Percentiles rank a stretch among this genome's conserved stretches.
phyloP scores from a whole-genome alignment of 2,113 vertebrate genomes.

The Myanophis thanlyinensis region DNA sequence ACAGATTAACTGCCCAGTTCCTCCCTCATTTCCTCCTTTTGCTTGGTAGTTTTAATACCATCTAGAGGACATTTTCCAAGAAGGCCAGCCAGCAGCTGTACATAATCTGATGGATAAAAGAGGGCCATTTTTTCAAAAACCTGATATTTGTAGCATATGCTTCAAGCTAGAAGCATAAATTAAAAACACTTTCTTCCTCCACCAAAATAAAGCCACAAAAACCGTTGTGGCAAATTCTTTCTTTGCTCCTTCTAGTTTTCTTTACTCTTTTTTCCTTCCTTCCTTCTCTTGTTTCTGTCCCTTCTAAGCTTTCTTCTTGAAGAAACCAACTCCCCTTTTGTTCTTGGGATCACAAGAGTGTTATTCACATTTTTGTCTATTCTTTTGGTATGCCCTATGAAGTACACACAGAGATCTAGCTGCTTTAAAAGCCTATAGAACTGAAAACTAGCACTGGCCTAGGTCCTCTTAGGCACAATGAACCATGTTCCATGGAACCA shows the following conservation, averaged over 20 bases:
- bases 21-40: background rate
- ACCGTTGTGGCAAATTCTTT: background rate
- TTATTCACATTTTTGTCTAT: too few relatives aligned
- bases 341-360: too few relatives aligned
- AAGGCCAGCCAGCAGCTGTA: background rate
- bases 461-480: too few relatives aligned
- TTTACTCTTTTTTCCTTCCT: background rate
- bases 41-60: background rate
- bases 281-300: background rate
- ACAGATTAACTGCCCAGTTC: too few relatives aligned
- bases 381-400: background rate
- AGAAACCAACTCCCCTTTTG: background rate
- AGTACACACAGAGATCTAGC: background rate
- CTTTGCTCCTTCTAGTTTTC: too few relatives aligned
- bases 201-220: background rate
- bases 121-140: background rate
- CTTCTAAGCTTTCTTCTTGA: background rate
- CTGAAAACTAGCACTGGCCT: background rate
- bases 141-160: background rate
- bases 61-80: background rate
- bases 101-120: background rate
- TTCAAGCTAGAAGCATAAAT: background rate
- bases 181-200: background rate
- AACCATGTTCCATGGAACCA: conserved; percentile 14
- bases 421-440: background rate